A percentile compares a stretch with the other conserved stretches of the same genome.
These are phyloP conservation scores for Rhinolophus ferrumequinum DNA, from an alignment of 2,113 vertebrate species.

Conservation along the genomic window DNA sequence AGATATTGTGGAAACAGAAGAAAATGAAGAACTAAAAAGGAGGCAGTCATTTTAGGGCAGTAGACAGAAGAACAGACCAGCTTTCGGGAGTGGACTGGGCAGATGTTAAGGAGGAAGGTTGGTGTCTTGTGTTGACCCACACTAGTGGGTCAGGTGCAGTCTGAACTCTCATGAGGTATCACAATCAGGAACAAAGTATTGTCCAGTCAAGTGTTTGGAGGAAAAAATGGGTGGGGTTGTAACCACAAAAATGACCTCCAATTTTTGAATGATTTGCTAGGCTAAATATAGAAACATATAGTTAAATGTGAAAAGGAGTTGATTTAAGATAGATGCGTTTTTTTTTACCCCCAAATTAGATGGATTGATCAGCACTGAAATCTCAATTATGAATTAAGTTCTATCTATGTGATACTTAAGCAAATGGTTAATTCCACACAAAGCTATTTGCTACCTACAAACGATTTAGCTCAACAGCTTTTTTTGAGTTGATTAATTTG, in stretches of 20 bases:
- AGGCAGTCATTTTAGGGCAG: accelerated
- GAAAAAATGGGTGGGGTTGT: accelerated
- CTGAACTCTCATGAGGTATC: accelerated
- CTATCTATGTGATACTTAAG: background rate
- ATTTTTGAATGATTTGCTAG: background rate
- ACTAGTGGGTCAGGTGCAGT: accelerated
- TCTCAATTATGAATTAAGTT: background rate
- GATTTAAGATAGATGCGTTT: background rate
- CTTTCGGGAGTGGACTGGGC: background rate
- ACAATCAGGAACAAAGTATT: background rate
- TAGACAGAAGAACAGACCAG: accelerated
- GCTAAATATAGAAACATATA: background rate
- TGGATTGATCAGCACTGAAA: background rate
- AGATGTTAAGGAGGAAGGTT: accelerated
- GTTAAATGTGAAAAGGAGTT: background rate
- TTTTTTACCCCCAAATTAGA: background rate
- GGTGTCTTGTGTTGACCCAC: background rate
- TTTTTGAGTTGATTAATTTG: background rate
- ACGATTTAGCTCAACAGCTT: background rate
- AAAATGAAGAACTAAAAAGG: background rate
- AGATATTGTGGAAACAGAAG: too few relatives aligned
- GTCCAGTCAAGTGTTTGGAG: background rate
- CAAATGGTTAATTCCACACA: background rate
- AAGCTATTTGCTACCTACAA: background rate
- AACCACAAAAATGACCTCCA: accelerated